Evolutionary conservation across 2,113 vertebrate genomes (phyloP).

Genomic region (Origma solitaria): DNA sequence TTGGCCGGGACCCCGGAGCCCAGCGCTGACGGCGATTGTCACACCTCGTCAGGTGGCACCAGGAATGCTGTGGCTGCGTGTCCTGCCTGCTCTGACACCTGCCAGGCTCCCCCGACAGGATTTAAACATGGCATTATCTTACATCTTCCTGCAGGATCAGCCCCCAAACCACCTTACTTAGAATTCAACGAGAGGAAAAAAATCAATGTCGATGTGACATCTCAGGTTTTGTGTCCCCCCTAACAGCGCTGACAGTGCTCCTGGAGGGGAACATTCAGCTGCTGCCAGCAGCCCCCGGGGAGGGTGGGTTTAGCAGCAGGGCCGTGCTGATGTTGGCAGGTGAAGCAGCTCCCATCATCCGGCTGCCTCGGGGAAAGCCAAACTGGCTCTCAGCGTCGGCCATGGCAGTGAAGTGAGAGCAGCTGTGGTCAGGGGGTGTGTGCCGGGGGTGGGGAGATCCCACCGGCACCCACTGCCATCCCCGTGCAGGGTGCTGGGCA

Average conservation of each 20-base stretch:
- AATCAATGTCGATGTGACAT: not conserved
- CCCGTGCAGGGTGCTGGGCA: not conserved
- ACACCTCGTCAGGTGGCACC: not conserved
- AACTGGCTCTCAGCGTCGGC: accelerated
- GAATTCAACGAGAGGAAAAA: not conserved
- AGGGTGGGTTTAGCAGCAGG: not conserved
- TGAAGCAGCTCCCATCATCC: not conserved
- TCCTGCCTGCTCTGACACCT: not conserved
- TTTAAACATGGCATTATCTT: not conserved
- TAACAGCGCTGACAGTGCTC: not conserved
- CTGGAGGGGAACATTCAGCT: not conserved
- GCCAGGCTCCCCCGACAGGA: not conserved
- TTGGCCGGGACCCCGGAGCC: accelerated
- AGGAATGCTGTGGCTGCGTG: not conserved
- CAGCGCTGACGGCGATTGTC: accelerated
- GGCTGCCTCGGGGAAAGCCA: not conserved
- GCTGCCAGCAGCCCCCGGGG: not conserved
- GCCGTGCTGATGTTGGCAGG: not conserved
- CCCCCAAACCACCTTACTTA: not conserved
- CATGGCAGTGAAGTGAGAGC: accelerated
- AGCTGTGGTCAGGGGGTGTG: accelerated
- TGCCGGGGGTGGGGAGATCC: not conserved
- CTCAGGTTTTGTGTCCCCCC: not conserved
- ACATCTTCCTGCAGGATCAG: not conserved
- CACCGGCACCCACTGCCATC: not conserved